Conservation (phyloP, 2,797 vertebrate genomes). For the Cossypha niveicapilla region DNA sequence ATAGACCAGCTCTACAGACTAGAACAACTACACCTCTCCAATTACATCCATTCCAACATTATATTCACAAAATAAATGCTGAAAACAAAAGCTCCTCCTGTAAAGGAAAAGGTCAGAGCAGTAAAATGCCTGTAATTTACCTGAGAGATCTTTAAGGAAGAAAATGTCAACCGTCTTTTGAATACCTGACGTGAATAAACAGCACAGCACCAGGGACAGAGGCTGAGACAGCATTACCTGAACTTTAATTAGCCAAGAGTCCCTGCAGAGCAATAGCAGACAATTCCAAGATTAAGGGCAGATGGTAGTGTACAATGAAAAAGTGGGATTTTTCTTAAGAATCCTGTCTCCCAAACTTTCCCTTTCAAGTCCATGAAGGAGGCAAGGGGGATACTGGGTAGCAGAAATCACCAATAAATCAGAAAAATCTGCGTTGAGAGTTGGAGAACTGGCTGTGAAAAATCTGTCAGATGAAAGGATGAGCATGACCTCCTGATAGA, state of each 20-base stretch:
- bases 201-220: background rate
- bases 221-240: background rate
- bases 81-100: slow-evolving; percentile 40
- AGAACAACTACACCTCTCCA: slow-evolving; percentile 16
- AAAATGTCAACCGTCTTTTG: slow-evolving; percentile 50
- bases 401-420: background rate
- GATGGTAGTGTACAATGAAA: background rate
- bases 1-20: background rate
- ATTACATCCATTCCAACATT: background rate
- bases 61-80: background rate
- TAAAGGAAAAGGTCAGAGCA: slow-evolving; percentile 52
- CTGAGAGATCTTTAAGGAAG: slow-evolving; percentile 27
- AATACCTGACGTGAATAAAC: slow-evolving; percentile 45
- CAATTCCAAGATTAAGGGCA: background rate
- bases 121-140: slow-evolving; percentile 54
- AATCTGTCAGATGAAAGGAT: background rate
- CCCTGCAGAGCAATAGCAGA: background rate
- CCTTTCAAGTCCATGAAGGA: background rate
- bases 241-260: slow-evolving; percentile 40
- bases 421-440: background rate
- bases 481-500: background rate
- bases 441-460: background rate
- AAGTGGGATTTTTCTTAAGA: background rate
- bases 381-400: background rate
- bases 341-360: background rate